Percentiles rank a stretch among this genome's conserved stretches.
phyloP scores from a whole-genome alignment of 2,797 vertebrate species.

The Parauchenoglanis punctatus region DNA sequence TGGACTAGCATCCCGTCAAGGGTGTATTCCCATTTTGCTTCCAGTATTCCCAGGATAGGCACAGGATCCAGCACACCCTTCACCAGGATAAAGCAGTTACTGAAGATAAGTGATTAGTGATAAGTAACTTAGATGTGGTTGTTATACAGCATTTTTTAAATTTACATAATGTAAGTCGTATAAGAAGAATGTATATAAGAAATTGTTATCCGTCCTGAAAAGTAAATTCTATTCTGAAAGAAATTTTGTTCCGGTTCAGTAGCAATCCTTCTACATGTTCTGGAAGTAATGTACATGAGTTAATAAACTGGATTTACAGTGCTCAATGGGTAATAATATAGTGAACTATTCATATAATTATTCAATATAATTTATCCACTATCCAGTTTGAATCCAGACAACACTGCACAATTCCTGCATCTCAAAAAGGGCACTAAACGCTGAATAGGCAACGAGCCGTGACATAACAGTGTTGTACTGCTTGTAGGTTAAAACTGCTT shows the following conservation, averaged over 20 bases:
- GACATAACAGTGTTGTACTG: not conserved
- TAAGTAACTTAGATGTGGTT: not conserved
- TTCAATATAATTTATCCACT: not conserved
- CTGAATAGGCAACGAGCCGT: not conserved
- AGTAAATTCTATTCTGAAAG: not conserved
- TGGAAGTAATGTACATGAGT: not conserved
- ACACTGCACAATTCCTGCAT: not conserved
- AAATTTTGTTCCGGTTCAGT: not conserved
- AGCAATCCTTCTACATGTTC: not conserved
- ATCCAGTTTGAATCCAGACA: not conserved
- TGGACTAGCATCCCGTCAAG: not conserved
- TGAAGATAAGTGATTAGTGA: not conserved
- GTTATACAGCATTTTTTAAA: not conserved
- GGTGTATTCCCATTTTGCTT: not conserved
- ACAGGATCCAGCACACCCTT: not conserved
- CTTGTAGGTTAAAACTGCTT: not conserved
- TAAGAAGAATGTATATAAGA: not conserved
- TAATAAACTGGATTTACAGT: not conserved
- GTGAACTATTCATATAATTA: not conserved
- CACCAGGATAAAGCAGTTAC: not conserved
- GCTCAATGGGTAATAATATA: not conserved
- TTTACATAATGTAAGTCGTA: not conserved
- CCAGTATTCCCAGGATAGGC: not conserved
- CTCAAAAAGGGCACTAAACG: not conserved
- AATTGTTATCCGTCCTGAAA: not conserved